A percentile compares a stretch with the other conserved stretches of the same genome.
Evolutionary conservation across 1,140 invertebrate genomes (phyloP).

Genomic region (Cataglyphis hispanica): DNA sequence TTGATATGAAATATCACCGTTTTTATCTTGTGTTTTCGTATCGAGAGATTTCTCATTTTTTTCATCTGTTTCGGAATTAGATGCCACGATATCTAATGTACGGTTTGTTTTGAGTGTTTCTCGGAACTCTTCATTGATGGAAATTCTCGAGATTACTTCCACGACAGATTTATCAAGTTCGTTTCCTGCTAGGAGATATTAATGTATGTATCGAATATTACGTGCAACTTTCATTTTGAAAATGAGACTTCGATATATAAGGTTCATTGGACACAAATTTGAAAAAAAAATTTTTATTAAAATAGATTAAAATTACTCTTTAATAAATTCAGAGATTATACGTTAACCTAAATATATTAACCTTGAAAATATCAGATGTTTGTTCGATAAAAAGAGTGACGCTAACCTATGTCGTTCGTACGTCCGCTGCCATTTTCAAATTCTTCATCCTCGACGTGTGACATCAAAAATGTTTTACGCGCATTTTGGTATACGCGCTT

Average conservation of each 20-base stretch:
- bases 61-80: not conserved
- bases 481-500: slow-evolving; percentile 57
- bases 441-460: slow-evolving; percentile 62
- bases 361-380: not conserved
- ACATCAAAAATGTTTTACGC: slow-evolving; percentile 72
- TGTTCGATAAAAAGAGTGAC: not conserved
- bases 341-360: slow-evolving; percentile 24
- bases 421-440: slow-evolving; percentile 46
- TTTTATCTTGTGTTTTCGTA: slow-evolving; percentile 3
- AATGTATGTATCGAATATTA: not conserved
- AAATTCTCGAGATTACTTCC: not conserved
- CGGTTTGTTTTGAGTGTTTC: not conserved
- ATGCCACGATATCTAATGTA: not conserved
- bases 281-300: not conserved
- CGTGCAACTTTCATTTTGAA: not conserved
- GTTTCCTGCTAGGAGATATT: not conserved
- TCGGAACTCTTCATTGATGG: not conserved
- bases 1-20: not conserved
- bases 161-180: not conserved
- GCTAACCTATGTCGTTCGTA: slow-evolving; percentile 65
- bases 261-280: not conserved
- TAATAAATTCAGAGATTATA: no score
- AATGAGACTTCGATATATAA: not conserved
- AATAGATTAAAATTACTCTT: no score
- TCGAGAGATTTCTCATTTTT: not conserved